Evolutionary conservation across 1,140 invertebrate genomes (phyloP), one percentile per base, ranked within the genome.

Genomic region (Drosophila sp.): DNA sequence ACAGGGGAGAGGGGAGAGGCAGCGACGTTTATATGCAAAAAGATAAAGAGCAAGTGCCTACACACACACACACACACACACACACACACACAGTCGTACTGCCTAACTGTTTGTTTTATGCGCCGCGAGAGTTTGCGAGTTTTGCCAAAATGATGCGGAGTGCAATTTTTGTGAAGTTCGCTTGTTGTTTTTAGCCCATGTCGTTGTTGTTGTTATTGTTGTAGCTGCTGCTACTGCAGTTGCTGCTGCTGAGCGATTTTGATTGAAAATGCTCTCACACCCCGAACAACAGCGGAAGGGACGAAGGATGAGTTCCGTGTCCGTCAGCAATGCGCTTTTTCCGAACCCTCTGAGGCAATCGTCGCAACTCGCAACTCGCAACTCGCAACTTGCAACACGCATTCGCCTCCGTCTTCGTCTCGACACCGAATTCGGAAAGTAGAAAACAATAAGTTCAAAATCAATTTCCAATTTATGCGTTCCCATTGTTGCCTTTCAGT

Each of bases 21-120:
- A 67, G 65, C 76, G 76, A 83, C 83, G 83, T 89, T 89, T 89
- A 89, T 89, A 71, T 75, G 70, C 83, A 89, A 89, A 89, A 89
- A 89, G 83, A 89, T 89, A 89, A 89, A 89, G 84, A 89, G 77
- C 76, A 87, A 87, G 83, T 82, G 79, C 78, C 43, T 61, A 80
- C 72, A 77, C 46, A 64, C 46, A 71, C 43, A 63, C 58, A 63
- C 18, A 75, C 18, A 71, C 21, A 62, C 62, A 36, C 59, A 70
- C 13, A 53, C 27, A 6, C 29, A 36, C 40, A 59, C 59, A 61
- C 43, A n/a, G 34, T 11, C 46, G 14, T 14, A 0, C 7, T 21
- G 36, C 27, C 62, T 57, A 72, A 67, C 75, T 83, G 83, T 89
- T 87, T 87, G 82, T 76, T 87, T 82, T 86, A 70, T 89, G 83